Conservation (phyloP, 2,797 vertebrate genomes). For the Setipinna tenuifilis region DNA sequence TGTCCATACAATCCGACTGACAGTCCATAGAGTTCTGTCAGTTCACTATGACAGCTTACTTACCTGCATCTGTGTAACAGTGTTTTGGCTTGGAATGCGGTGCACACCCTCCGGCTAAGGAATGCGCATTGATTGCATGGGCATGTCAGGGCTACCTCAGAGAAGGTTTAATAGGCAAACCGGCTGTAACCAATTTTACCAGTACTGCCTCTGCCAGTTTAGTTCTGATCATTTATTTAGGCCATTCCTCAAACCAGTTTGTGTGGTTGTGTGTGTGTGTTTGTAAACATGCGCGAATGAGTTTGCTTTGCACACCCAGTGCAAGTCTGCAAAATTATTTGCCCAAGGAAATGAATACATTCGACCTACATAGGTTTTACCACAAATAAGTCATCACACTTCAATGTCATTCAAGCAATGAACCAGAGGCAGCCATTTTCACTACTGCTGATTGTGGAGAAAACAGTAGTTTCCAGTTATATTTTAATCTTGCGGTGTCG, state of each 20-base stretch:
- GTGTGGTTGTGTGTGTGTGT: background rate
- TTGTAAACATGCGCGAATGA: background rate
- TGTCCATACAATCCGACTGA: background rate
- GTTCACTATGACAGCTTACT: background rate
- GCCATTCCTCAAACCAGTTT: background rate
- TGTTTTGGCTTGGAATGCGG: slow-evolving; percentile 41
- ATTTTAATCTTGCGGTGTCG: too few relatives aligned
- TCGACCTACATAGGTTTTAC: background rate
- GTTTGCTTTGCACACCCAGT: background rate
- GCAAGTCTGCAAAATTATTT: background rate
- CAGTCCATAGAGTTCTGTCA: background rate
- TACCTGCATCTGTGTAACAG: background rate
- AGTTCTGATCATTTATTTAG: background rate
- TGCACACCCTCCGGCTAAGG: slow-evolving; percentile 64
- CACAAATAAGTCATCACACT: too few relatives aligned
- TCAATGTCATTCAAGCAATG: background rate
- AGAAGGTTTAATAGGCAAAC: too few relatives aligned
- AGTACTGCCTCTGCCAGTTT: background rate
- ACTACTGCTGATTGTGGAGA: background rate
- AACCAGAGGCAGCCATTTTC: background rate
- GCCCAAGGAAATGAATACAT: background rate
- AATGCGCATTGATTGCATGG: slow-evolving; percentile 61
- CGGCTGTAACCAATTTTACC: background rate
- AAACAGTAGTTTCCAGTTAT: background rate
- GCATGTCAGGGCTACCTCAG: slow-evolving; percentile 61